Percentiles rank a stretch among this genome's conserved stretches.
Evolutionary conservation across 2,113 vertebrate species (phyloP).

Genomic region (Prunella himalayana): DNA sequence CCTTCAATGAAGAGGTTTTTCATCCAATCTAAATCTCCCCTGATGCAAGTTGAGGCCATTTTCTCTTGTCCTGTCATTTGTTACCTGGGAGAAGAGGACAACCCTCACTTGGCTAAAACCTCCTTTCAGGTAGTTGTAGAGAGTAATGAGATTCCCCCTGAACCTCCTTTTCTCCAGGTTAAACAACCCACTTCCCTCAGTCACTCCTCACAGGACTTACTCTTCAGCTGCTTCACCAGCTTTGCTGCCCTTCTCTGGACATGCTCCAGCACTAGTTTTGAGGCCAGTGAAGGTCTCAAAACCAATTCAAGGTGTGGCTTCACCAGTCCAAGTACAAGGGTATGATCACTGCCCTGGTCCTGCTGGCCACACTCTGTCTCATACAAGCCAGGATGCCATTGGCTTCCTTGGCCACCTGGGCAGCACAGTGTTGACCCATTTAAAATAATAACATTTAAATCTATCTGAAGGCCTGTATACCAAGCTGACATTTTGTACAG

Average conservation of each 20-base stretch:
- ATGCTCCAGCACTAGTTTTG: not conserved
- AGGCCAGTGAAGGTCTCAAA: not conserved
- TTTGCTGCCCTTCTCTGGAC: not conserved
- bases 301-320: not conserved
- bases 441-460: not conserved
- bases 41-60: not conserved
- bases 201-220: not conserved
- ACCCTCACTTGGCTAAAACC: accelerated
- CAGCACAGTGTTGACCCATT: not conserved
- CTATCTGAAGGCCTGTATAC: not conserved
- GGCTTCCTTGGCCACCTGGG: not conserved
- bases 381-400: not conserved
- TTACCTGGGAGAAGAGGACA: not conserved
- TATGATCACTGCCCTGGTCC: not conserved
- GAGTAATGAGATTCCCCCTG: accelerated
- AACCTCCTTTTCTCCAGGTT: not conserved
- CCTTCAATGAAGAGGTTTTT: not conserved
- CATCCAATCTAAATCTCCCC: not conserved
- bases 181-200: not conserved
- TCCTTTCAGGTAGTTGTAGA: not conserved
- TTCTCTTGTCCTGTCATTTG: not conserved
- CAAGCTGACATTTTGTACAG: not conserved
- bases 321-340: not conserved
- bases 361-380: not conserved
- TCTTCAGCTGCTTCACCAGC: not conserved